phyloP scores from a whole-genome alignment of 2,113 vertebrate genomes.

The Picathartes gymnocephalus region DNA sequence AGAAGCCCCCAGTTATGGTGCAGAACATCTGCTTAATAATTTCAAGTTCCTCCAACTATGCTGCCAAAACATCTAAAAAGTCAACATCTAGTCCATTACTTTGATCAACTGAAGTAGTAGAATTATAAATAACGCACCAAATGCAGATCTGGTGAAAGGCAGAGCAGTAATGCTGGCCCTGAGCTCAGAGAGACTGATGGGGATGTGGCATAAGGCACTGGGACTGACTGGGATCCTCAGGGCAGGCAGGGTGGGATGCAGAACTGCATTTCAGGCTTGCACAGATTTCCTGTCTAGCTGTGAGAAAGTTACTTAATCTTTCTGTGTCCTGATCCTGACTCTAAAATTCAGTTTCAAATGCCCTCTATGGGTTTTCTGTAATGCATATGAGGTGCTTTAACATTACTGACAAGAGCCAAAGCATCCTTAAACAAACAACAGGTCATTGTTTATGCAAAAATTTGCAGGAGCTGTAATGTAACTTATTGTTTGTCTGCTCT shows the following conservation, averaged over 20 bases:
- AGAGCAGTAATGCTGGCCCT: not conserved
- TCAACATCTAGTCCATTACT: not conserved
- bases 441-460: not conserved
- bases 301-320: not conserved
- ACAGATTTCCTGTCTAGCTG: not conserved
- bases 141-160: not conserved
- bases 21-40: slow-evolving; percentile 71
- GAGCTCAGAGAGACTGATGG: rapidly evolving
- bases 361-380: not conserved
- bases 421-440: not conserved
- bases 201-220: not conserved
- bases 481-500: not conserved
- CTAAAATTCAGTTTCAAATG: not conserved
- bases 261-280: not conserved
- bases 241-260: not conserved
- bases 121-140: not conserved
- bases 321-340: not conserved
- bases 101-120: not conserved
- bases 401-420: not conserved
- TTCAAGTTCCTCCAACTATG: slow-evolving; percentile 29
- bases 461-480: not conserved
- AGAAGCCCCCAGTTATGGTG: slow-evolving; percentile 7
- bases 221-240: not conserved
- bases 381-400: not conserved
- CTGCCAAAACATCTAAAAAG: slow-evolving; percentile 33